Percentiles rank a stretch among this genome's conserved stretches.
Evolutionary conservation across 2,113 vertebrate genomes (phyloP).

Genomic region (Odocoileus virginianus): DNA sequence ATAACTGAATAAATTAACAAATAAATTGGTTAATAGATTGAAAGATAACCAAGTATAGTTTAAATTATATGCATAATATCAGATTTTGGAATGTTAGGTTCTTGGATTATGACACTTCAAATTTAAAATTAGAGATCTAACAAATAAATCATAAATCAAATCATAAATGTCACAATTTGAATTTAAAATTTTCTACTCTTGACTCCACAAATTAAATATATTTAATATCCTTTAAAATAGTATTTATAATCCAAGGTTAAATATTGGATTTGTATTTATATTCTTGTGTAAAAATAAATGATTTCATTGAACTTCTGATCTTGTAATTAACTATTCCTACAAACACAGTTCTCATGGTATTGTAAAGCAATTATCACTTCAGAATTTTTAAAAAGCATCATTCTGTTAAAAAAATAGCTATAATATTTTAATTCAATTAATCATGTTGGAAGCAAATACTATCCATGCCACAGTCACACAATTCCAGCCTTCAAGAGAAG

Average conservation of each 20-base stretch:
- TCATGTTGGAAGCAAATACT: background rate
- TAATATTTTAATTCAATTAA: background rate
- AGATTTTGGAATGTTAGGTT: background rate
- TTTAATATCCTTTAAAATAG: background rate
- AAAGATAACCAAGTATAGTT: background rate
- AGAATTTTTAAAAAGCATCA: background rate
- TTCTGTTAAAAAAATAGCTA: background rate
- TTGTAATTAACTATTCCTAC: background rate
- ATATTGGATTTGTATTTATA: background rate
- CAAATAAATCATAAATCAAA: background rate
- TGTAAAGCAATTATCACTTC: background rate
- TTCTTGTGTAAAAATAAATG: background rate
- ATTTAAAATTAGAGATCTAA: background rate
- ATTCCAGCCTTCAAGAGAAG: background rate
- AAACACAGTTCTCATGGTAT: background rate
- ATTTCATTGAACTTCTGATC: background rate
- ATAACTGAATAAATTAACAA: background rate
- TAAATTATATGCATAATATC: background rate
- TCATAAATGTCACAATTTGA: background rate
- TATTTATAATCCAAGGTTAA: background rate
- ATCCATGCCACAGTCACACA: background rate
- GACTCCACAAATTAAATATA: background rate
- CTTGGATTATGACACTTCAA: background rate
- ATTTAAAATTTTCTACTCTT: background rate
- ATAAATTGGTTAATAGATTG: background rate